phyloP scores from a whole-genome alignment of 2,113 vertebrate genomes.

The Ailurus styani region DNA sequence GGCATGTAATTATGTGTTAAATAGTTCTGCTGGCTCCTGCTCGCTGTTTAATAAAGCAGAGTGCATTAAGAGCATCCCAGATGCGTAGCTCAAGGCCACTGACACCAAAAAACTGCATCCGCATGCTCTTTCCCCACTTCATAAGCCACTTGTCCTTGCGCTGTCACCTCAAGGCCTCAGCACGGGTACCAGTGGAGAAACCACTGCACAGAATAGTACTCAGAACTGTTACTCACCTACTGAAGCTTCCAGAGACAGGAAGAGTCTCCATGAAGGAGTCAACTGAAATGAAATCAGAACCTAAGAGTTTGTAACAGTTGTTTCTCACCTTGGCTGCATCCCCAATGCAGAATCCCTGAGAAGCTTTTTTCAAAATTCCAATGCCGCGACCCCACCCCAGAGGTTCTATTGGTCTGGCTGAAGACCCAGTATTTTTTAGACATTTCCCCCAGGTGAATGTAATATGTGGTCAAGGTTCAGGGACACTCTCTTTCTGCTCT shows the following conservation, averaged over 20 bases:
- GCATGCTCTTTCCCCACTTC: background rate
- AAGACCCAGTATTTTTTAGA: background rate
- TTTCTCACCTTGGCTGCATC: background rate
- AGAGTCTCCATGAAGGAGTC: background rate
- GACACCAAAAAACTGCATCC: background rate
- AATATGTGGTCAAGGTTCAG: background rate
- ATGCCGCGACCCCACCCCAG: background rate
- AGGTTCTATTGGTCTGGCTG: background rate
- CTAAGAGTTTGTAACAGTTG: background rate
- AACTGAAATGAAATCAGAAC: background rate
- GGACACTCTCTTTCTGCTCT: background rate
- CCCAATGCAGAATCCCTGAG: background rate
- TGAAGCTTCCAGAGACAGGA: background rate
- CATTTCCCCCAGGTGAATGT: background rate
- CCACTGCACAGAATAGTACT: background rate
- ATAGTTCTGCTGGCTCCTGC: slow-evolving; percentile 69
- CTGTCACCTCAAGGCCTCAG: background rate
- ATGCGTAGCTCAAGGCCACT: slow-evolving; percentile 69
- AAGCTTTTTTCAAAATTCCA: background rate
- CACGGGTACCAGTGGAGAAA: background rate
- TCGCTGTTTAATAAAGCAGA: slow-evolving; percentile 76
- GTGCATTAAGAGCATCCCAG: slow-evolving; percentile 73
- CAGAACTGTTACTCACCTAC: background rate
- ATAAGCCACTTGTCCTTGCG: background rate
- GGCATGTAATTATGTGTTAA: slow-evolving; percentile 83